A percentile compares a stretch with the other conserved stretches of the same genome.
phyloP scores from a whole-genome alignment of 1,140 invertebrate species.

The Sycophaga agraensis region DNA sequence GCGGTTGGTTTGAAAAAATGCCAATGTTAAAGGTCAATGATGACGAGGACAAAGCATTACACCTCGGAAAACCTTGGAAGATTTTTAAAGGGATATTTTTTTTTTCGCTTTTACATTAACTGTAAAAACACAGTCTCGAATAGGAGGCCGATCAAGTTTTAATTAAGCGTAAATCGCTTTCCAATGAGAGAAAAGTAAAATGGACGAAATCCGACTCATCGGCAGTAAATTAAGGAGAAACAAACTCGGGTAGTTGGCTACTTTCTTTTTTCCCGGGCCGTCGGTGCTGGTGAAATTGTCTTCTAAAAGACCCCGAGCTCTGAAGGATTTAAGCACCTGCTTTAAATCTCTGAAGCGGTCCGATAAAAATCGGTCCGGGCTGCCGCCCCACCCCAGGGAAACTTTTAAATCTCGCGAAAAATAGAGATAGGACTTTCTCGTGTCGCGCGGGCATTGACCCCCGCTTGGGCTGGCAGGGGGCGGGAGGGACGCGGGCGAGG shows the following conservation, averaged over 20 bases:
- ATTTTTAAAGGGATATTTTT: too few relatives aligned
- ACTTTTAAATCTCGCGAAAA: slow-evolving; percentile 28
- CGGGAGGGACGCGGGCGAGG: not conserved
- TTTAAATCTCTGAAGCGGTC: slow-evolving; percentile 22
- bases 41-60: too few relatives aligned
- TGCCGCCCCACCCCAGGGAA: not conserved
- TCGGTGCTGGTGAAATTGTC: slow-evolving; percentile 1
- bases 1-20: too few relatives aligned
- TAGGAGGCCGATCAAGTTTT: too few relatives aligned
- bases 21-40: too few relatives aligned
- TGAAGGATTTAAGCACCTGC: slow-evolving; percentile 26
- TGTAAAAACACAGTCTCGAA: too few relatives aligned
- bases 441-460: not conserved
- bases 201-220: not conserved
- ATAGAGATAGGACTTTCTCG: slow-evolving; percentile 25
- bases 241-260: slow-evolving; percentile 6
- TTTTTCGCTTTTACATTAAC: too few relatives aligned
- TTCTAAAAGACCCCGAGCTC: slow-evolving; percentile 8
- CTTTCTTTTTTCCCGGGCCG: not conserved
- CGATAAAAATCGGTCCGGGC: slow-evolving; percentile 16
- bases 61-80: too few relatives aligned
- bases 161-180: not conserved
- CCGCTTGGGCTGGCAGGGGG: not conserved
- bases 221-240: slow-evolving; percentile 20
- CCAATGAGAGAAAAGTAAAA: not conserved